Percentiles rank a stretch among this genome's conserved stretches.
phyloP scores from a whole-genome alignment of 2,113 vertebrate genomes.

The Cepphus grylle region DNA sequence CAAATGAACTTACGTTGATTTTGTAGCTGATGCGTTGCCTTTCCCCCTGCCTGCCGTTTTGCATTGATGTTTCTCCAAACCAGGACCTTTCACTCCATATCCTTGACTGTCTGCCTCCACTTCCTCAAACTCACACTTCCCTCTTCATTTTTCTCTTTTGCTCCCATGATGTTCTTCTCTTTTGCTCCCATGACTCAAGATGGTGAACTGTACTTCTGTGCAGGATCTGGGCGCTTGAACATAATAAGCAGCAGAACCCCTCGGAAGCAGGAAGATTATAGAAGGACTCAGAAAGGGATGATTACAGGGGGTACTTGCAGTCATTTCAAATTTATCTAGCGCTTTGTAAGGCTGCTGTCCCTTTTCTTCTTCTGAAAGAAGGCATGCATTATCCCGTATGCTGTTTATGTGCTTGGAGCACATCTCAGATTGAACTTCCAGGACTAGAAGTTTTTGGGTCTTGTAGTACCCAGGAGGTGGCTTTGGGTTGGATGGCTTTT shows the following conservation, averaged over 20 bases:
- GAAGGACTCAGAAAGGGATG: background rate
- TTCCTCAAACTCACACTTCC: background rate
- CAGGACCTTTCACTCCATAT: background rate
- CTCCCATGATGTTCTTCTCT: too few relatives aligned
- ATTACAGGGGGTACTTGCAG: background rate
- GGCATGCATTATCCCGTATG: fast-evolving
- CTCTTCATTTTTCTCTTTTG: background rate
- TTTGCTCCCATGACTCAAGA: background rate
- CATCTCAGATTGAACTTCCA: background rate
- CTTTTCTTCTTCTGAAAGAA: background rate
- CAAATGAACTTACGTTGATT: fast-evolving
- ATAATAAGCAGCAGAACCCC: background rate
- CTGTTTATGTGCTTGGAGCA: background rate
- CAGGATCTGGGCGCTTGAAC: background rate
- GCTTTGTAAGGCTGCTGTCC: background rate
- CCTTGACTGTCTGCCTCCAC: background rate
- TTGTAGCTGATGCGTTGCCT: background rate
- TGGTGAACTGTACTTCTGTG: background rate
- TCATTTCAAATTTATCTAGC: background rate
- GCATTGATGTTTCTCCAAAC: background rate
- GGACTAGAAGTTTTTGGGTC: background rate
- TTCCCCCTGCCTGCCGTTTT: background rate
- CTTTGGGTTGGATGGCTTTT: background rate
- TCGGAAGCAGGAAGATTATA: background rate
- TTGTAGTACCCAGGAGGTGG: background rate